Evolutionary conservation across 2,797 vertebrate genomes (phyloP), one percentile per base, ranked within the genome.

Genomic region (Arremon aurantiirostris): DNA sequence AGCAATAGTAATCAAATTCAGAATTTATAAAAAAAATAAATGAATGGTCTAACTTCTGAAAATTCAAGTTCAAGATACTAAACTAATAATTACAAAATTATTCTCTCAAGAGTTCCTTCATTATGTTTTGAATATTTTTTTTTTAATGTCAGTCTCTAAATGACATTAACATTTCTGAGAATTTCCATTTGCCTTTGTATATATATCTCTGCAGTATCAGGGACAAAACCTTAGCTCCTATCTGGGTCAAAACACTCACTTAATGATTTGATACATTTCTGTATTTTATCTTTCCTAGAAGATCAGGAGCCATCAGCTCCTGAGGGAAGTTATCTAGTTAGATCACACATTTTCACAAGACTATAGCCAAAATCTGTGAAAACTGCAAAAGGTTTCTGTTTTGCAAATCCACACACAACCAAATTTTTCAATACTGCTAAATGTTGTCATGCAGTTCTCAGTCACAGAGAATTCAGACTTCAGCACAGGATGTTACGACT

Each of bases 251-350:
- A 79, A 69, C 15, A 69, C 5, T 35, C 63, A n/a, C 60, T 85
- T 72, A 86, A 76, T 69, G 37, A 93, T 79, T 82, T 73, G 66
- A 42, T 86, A 71, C 6, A 56, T 89, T 92, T 94, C 60, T 86
- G 32, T 75, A 77, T 64, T 82, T 93, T 87, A 69, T 75, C 39
- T 89, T 85, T 92, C 57, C 57, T 59, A 37, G 75, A 72, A 89
- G 66, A 95, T 64, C 79, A 93, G 90, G 79, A 93, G 90, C 68
- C 27, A 82, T 65, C 57, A 83, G 15, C 42, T 88, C 53, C 79
- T 39, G 26, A 81, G 34, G 35, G 69, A 73, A 91, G 64, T 77
- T 79, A 90, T 59, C 88, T 30, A 82, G 41, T 88, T 77, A 84
- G 76, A 82, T 92, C 59, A 65, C 57, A 47, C 11, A 59, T 55